These are phyloP conservation scores for Amblyopsis hoosieri DNA, from an alignment of 2,797 vertebrate species.

Conservation along the genomic window DNA sequence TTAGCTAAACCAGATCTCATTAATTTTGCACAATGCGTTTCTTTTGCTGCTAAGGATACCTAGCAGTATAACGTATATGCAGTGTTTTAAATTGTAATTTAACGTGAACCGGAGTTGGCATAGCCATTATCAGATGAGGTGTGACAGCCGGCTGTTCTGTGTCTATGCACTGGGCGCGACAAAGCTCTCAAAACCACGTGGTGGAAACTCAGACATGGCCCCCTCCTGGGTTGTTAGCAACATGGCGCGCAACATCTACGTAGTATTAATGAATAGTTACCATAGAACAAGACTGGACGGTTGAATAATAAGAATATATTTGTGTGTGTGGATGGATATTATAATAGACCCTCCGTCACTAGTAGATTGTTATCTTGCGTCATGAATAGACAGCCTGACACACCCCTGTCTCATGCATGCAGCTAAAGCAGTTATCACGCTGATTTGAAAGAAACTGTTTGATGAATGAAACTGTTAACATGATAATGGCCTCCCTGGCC, in stretches of 20 bases:
- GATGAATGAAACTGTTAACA: too few relatives aligned
- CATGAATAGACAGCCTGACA: slow-evolving; percentile 38
- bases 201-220: slow-evolving; percentile 52
- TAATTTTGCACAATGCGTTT: not conserved
- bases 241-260: slow-evolving; percentile 44
- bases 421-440: too few relatives aligned
- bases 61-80: not conserved
- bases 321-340: too few relatives aligned
- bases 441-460: too few relatives aligned
- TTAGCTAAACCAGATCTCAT: not conserved
- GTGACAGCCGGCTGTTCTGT: slow-evolving; percentile 33
- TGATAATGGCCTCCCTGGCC: too few relatives aligned
- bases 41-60: not conserved
- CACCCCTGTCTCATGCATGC: slow-evolving; percentile 53
- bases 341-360: too few relatives aligned
- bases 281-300: too few relatives aligned
- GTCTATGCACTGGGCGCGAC: slow-evolving; percentile 37
- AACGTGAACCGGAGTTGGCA: not conserved
- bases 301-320: too few relatives aligned
- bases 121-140: slow-evolving; percentile 34
- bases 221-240: slow-evolving; percentile 56
- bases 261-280: not conserved
- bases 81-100: not conserved
- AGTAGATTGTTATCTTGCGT: too few relatives aligned
- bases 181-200: slow-evolving; percentile 70